Evolutionary conservation across 2,113 vertebrate genomes (phyloP).

Genomic region (Microcebus murinus): DNA sequence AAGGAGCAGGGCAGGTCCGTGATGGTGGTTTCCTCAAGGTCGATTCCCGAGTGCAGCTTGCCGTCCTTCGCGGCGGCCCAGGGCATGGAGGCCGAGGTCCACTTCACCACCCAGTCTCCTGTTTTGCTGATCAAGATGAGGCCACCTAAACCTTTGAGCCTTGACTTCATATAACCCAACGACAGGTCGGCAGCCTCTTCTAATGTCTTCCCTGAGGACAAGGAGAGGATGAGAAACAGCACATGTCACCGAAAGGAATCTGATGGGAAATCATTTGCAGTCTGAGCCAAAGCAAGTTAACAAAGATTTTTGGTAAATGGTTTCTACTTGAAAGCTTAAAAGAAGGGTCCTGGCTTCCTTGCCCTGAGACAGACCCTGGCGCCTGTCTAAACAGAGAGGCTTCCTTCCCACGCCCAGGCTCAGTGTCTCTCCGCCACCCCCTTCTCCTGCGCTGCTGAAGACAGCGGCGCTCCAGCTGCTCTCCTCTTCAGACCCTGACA

Average conservation of each 20-base stretch:
- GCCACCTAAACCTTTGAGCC: conserved; percentile 89
- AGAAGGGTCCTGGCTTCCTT: neutral
- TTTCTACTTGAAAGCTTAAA: neutral
- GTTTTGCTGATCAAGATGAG: conserved; percentile 89
- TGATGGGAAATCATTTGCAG: neutral
- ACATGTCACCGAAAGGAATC: neutral
- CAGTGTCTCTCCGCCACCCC: neutral
- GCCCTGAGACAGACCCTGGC: neutral
- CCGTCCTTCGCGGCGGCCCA: conserved; percentile 92
- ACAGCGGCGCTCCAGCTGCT: neutral
- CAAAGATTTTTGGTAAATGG: neutral
- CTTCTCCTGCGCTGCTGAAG: neutral
- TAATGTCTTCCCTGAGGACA: conserved; percentile 88
- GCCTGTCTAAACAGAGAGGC: too few relatives aligned
- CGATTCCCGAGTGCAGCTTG: conserved; percentile 88
- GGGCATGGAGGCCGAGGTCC: conserved; percentile 90
- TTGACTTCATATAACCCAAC: conserved; percentile 91
- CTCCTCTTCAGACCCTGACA: neutral
- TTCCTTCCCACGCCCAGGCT: neutral
- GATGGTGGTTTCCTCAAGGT: conserved; percentile 78
- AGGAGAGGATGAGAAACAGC: neutral
- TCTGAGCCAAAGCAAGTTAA: neutral
- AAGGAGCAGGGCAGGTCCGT: neutral
- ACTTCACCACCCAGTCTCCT: conserved; percentile 92
- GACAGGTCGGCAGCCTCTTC: conserved; percentile 89